Evolutionary conservation across 2,113 vertebrate genomes (phyloP).

Genomic region (Chionomys nivalis): DNA sequence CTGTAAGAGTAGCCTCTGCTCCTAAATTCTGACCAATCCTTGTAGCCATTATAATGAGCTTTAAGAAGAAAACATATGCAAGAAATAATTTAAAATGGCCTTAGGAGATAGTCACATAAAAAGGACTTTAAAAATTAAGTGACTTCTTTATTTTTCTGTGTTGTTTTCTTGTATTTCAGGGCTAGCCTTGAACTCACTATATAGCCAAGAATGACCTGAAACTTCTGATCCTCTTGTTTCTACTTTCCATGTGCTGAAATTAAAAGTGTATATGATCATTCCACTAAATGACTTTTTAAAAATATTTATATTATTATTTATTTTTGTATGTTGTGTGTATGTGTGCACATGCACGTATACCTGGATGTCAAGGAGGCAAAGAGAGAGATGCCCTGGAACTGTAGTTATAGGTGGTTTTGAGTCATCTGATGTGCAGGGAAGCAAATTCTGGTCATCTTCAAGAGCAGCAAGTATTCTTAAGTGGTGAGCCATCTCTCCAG

Average conservation of each 20-base stretch:
- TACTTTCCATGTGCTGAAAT: background rate
- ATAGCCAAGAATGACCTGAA: background rate
- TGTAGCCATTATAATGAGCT: background rate
- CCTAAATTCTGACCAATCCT: background rate
- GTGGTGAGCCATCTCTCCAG: background rate
- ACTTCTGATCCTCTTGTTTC: background rate
- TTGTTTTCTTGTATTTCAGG: background rate
- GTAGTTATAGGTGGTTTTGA: background rate
- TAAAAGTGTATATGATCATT: background rate
- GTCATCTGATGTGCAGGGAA: background rate
- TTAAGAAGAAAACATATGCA: constrained; percentile 23
- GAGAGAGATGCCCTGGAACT: background rate
- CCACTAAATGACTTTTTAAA: background rate
- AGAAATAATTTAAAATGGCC: constrained; percentile 32
- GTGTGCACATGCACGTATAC: background rate
- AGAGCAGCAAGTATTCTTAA: background rate
- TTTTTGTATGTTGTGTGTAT: background rate
- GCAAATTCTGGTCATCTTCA: background rate
- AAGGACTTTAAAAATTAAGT: constrained; percentile 42
- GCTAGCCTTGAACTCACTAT: background rate
- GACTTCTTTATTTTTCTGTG: background rate
- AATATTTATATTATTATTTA: too few relatives aligned
- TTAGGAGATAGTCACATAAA: background rate
- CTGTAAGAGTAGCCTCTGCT: background rate
- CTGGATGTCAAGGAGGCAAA: background rate